phyloP scores from a whole-genome alignment of 2,113 vertebrate species.

The cattle (Bos taurus) region ARS-UCD2.0 NC_037336.1:35754501-35755000 shows the following conservation, averaged over 20 bases:
- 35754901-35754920: background rate
- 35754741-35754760: background rate
- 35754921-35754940: background rate
- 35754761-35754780: background rate
- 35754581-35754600: background rate
- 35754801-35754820: background rate
- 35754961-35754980: background rate
- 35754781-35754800: background rate
- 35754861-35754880: background rate
- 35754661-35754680: background rate
- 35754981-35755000: background rate
- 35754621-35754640: background rate
- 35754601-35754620: background rate
- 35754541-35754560: background rate
- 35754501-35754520: background rate
- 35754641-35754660: background rate
- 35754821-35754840: background rate
- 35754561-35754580: background rate
- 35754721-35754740: background rate
- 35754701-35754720: background rate
- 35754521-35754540: background rate
- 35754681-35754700: background rate
- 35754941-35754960: background rate
- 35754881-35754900: background rate
- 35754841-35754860: background rate